Conservation (phyloP, 2,113 vertebrate species). For the Pomatostomus ruficeps region DNA sequence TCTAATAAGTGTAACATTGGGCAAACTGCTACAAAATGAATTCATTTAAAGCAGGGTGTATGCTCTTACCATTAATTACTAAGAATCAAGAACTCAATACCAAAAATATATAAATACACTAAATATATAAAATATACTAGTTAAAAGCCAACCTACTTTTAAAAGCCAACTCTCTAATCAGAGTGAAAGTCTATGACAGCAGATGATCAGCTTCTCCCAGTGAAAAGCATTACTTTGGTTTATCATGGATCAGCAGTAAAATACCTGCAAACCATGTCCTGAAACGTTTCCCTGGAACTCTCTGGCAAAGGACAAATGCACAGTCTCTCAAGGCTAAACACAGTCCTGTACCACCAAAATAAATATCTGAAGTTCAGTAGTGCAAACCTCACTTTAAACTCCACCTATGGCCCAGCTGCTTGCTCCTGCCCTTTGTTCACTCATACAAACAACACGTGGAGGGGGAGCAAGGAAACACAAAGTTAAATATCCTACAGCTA, state of each 20-base stretch:
- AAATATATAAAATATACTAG: background rate
- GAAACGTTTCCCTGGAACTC: background rate
- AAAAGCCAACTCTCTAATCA: background rate
- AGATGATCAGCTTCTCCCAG: background rate
- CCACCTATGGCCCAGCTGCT: background rate
- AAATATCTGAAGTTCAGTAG: background rate
- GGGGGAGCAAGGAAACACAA: background rate
- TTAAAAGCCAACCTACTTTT: background rate
- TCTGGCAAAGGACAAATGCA: background rate
- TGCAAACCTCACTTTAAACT: background rate
- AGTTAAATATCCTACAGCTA: background rate
- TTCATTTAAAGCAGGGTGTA: background rate
- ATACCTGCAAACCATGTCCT: background rate
- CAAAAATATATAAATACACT: no score
- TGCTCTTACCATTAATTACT: background rate
- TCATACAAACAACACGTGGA: rapidly evolving
- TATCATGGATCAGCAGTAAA: background rate
- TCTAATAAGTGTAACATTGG: background rate
- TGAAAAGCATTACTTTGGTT: background rate
- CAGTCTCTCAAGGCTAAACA: background rate
- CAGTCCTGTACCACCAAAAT: background rate
- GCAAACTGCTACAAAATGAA: background rate
- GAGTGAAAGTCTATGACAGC: background rate
- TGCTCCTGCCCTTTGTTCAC: background rate
- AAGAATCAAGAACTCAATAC: background rate